Base-by-base conservation (phyloP, 2,888 invertebrate species). In the Pomacea canaliculata region DNA sequence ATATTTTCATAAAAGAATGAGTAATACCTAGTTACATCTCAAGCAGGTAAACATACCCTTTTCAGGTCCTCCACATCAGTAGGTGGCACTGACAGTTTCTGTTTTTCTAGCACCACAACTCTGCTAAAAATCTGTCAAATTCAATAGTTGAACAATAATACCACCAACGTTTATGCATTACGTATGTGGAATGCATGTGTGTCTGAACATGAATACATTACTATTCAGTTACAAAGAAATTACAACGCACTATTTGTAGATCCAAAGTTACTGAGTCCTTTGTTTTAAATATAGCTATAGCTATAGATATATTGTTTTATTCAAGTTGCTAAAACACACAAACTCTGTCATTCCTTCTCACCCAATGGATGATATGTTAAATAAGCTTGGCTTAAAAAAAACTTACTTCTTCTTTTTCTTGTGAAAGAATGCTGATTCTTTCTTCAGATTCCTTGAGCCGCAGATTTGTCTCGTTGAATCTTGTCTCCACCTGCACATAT, bases 391-490 rank as follows among this genome's bases (percentile, higher is more conserved):
- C 8, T 56, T 56, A 7, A 56, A 63, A 19, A 18, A 49, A 68
- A 27, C 76, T 66, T 27, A 78, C 78, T 19, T 63, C 70, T 49
- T 78, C 78, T 59, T 78, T 63, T 9, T 63, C 63, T 63, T 2
- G n/a, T 63, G n/a, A 27, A 27, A 63, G 12, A 19, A 63, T 19
- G 10, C 10, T 63, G 19, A 63, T 63, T 63, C 27, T 63, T 19
- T 63, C 63, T 23, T 63, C 23, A 63, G 63, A 63, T 27, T 63
- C 63, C 27, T 63, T n/a, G 27, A 63, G 63, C 27, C 27, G 63
- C 63, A 63, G 63, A 23, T 63, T 27, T 12, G 27, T 23, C 27
- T 23, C 63, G 12, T 12, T 27, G 8, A 63, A 12, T 63, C 19
- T 63, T 10, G 5, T 12, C 63, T 37, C 13, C 19, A 10, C 23